Evolutionary conservation across 2,888 invertebrate genomes (phyloP), one percentile per base, ranked within the genome.

Genomic region (Dicyrtomina minuta): DNA sequence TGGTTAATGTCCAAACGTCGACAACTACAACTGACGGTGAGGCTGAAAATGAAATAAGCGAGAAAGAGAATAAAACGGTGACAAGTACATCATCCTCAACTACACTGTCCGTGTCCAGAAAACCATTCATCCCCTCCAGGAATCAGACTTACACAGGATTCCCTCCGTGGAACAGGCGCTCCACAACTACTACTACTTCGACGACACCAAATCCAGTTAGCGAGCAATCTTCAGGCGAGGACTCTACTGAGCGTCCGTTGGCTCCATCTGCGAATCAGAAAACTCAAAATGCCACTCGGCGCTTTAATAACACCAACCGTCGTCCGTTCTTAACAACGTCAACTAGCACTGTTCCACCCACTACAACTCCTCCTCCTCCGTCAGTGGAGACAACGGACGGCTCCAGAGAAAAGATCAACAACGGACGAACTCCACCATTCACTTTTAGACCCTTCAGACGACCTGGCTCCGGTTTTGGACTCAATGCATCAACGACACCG

Each of bases 81-180:
- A 26, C 59, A n/a, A 67, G 44, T 2, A 22, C 66, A 61, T 17
- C 59, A 12, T 8, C 43, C 13, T 58, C 20, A 12, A 41, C 39
- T 4, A 33, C 33, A 33, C 4, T 33, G 3, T 20, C 17, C 10
- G 51, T 44, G 22, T 59, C 71, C 24, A 65, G 75, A n/a, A 72
- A 74, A 66, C 75, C 78, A 15, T 78, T 76, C 59, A 70, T 76
- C 10, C 78, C 78, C 0, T 72, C 73, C 12, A 70, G 76, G 17
- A 67, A 65, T 24, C 73, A 74, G 27, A 69, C 70, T 12, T 65
- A 71, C 10, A 64, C 66, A 1, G 70, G 65, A 6, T 70, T 74
- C 41, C 71, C 72, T 22, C 78, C 78, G 0, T 78, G 78, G 78
- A 65, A 64, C 12, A 60, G 75, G 43, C 70, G 75, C 22, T 56